Evolutionary conservation across 2,888 invertebrate genomes (phyloP), one percentile per base, ranked within the genome.

Genomic region (Nudaria mundana): DNA sequence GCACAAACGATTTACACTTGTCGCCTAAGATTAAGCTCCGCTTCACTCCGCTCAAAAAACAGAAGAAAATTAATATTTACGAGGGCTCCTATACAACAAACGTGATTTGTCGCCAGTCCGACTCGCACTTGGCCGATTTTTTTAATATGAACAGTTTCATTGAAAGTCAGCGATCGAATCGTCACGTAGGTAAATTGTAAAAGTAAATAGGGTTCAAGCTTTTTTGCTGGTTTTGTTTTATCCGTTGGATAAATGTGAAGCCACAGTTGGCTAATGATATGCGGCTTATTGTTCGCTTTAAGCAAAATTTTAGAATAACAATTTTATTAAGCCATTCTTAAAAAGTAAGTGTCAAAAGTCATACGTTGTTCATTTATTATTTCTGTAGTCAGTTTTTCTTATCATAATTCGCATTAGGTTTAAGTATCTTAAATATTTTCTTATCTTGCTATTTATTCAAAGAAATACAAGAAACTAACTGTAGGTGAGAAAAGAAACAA

Each of bases 161-260:
- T 65, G 57, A 48, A 56, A 65, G 49, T 53, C 64, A 72, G 59
- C 68, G 58, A 67, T 54, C 54, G 63, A 35, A 53, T 53, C 64
- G 69, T 68, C 76, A 80, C 79, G 78, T 78, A 66, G 71, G 68
- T 68, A 61, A 71, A 63, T 63, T 59, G 48, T 60, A 56, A 28
- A 60, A 43, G 58, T 54, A 63, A 58, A 53, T 43, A 56, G 36
- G 45, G 37, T 44, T 24, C 22, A 57, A 40, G 28, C 20, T 25
- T 41, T 45, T 35, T 47, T 45, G n/a, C n/a, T 18, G 3, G 28
- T 41, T 18, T 7, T 12, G 2, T 13, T 10, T 26, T 36, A 50
- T 52, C 36, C 24, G 5, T 45, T 37, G 23, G 5, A 33, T 42
- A 12, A 29, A 7, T 14, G 1, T 1, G 2, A 3, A 20, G 5